Evolutionary conservation across 1,140 invertebrate species (phyloP).

Genomic region (Rhagoletis pomonella): DNA sequence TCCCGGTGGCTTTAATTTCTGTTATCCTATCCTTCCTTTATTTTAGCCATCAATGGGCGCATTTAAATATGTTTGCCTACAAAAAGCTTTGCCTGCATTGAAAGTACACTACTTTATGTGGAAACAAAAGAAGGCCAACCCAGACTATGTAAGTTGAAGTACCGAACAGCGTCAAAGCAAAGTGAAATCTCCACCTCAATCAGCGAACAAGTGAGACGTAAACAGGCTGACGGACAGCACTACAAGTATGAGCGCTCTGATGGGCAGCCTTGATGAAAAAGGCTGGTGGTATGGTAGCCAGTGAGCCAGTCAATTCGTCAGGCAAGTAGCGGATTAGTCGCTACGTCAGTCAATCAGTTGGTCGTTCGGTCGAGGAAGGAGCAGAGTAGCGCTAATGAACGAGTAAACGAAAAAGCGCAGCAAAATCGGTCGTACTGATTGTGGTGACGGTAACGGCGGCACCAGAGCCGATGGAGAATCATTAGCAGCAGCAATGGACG

Average conservation of each 20-base stretch:
- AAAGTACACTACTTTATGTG: conserved; percentile 8
- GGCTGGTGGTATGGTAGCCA: not conserved
- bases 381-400: conserved; percentile 12
- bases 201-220: conserved; percentile 9
- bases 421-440: not conserved
- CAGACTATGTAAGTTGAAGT: not conserved
- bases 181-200: conserved; percentile 25
- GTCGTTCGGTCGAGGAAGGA: not conserved
- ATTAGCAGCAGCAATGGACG: not conserved
- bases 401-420: conserved; percentile 40
- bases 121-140: not conserved
- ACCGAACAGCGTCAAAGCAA: conserved; percentile 6
- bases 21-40: no score
- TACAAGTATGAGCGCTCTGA: not conserved
- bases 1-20: no score
- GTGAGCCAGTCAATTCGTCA: not conserved
- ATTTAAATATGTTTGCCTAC: not conserved
- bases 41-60: not conserved
- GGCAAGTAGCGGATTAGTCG: not conserved
- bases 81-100: not conserved
- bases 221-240: not conserved
- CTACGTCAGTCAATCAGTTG: not conserved
- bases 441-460: not conserved
- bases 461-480: conserved; percentile 4
- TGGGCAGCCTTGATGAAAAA: not conserved